Base-by-base conservation (phyloP, 2,113 vertebrate genomes). In the Montifringilla adamsi region DNA sequence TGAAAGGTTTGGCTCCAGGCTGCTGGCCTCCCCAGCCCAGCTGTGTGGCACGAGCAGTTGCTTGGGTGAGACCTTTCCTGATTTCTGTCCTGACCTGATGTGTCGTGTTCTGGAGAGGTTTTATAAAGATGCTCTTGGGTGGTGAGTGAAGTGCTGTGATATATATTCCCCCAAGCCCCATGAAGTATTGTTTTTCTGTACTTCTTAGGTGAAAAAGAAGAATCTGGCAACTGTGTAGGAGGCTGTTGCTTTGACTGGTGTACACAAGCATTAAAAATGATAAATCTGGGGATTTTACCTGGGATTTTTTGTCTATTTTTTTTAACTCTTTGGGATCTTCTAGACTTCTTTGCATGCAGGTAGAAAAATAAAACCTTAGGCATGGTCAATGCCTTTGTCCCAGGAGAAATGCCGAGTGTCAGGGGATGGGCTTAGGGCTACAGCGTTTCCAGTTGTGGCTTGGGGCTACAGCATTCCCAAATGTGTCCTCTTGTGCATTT, bases 1-100 rank as follows among this genome's bases (percentile, higher is more conserved):
- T 75, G 92, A 93, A 69, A 73, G 90, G 53, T 79, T 91, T 5
- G 19, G 69, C 78, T 89, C 15, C 66, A 76, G 95, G 78, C 70
- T 90, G 47, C 58, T 52, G 62, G 43, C 10, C 88, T 93, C 47
- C 49, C 66, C 0, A 1, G 44, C 81, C 74, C 2, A 10, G 41
- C 68, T 5, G 33, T 2, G 64, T 64, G 63, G 56, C 73, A 55
- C 26, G 13, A 89, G 66, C 56, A 7, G 77, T 63, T 35, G 64
- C 37, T 94, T 79, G 78, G 15, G 5, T 83, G 92, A 89, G 90
- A 87, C 84, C 92, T 93, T 69, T 43, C 17, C 17, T 66, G 70
- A 17, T 69, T 76, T n/a, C 78, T 85, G 41, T 60, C 69, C 81
- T 95, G 92, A 63, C 74, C 93, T 50, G 60, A 3, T 12, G 50